A percentile compares a stretch with the other conserved stretches of the same genome.
Evolutionary conservation across 2,113 vertebrate genomes (phyloP).

Genomic region (Dendropsophus ebraccatus): DNA sequence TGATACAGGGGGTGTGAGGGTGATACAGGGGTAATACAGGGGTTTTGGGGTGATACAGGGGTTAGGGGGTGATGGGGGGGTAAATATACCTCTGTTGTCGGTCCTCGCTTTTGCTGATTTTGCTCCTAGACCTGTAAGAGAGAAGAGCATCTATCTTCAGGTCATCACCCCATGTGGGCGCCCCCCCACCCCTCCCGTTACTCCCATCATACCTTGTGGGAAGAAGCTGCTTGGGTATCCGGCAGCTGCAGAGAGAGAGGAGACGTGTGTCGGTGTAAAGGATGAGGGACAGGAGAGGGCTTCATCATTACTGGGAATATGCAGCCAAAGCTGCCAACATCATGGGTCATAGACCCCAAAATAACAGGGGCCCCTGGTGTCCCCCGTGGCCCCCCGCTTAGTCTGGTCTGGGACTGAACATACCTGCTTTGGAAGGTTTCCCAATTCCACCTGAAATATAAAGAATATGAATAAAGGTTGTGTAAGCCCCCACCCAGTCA

Average conservation of each 20-base stretch:
- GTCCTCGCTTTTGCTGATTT: slow-evolving; percentile 10
- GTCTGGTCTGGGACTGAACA: not conserved
- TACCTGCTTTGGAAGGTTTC: slow-evolving; percentile 7
- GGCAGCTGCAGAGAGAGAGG: not conserved
- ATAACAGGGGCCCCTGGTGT: too few species aligned
- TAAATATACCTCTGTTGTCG: too few species aligned
- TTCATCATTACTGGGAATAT: not conserved
- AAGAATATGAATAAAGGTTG: not conserved
- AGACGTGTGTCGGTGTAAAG: not conserved
- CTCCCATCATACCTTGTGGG: not conserved
- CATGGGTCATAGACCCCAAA: too few species aligned
- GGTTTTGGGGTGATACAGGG: too few species aligned
- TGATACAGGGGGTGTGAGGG: too few species aligned
- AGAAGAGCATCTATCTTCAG: not conserved
- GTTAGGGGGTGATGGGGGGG: too few species aligned
- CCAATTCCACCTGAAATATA: slow-evolving; percentile 3
- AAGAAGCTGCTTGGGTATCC: not conserved
- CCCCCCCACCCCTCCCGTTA: not conserved
- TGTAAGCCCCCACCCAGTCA: not conserved
- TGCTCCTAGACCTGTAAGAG: not conserved
- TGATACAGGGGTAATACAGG: too few species aligned
- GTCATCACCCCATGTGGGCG: not conserved
- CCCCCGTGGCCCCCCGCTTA: too few species aligned
- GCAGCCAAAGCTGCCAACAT: not conserved
- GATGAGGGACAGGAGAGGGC: not conserved